Evolutionary conservation across 2,888 invertebrate genomes (phyloP), one percentile per base, ranked within the genome.

Genomic region (Sympetrum striolatum): DNA sequence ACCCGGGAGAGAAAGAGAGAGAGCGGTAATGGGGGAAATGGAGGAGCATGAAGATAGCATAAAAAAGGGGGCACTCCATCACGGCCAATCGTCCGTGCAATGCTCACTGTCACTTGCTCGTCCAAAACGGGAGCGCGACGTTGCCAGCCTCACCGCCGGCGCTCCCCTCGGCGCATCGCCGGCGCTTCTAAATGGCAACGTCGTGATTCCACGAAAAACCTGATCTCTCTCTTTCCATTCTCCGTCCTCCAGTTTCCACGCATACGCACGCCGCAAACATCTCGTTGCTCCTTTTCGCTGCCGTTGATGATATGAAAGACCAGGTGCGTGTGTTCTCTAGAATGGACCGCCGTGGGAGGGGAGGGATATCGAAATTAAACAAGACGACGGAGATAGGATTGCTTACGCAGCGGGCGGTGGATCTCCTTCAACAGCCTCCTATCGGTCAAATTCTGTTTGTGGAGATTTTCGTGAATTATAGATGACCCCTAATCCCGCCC

Each of bases 81-180:
- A 86, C 86, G 86, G 31, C 86, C 86, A 86, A 86, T 86, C 86
- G 86, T 86, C 86, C 86, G 64, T 86, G 86, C 86, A 86, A 86
- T 86, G 60, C 86, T 37, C 60, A 37, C n/a, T 14, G 37, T 60
- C 60, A 60, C 86, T 35, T 60, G 60, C 86, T 31, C 53, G 22
- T 60, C 86, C 60, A 35, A 37, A 37, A 58, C 25, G 35, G 39
- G 58, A 25, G 58, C 53, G 58, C 60, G 64, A n/a, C 58, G 86
- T 86, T 86, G 86, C 82, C 82, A 31, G 6, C 25, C 60, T 60
- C 14, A 12, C 3, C 37, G 8, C n/a, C 8, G 25, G 31, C n/a
- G 35, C 22, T 1, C 31, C 18, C 35, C 35, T 35, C 1, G 37
- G 86, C 58, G 60, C n/a, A 15, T 73, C 64, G 37, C 37, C 60